phyloP scores from a whole-genome alignment of 1,140 invertebrate genomes.

The Zophobas morio region DNA sequence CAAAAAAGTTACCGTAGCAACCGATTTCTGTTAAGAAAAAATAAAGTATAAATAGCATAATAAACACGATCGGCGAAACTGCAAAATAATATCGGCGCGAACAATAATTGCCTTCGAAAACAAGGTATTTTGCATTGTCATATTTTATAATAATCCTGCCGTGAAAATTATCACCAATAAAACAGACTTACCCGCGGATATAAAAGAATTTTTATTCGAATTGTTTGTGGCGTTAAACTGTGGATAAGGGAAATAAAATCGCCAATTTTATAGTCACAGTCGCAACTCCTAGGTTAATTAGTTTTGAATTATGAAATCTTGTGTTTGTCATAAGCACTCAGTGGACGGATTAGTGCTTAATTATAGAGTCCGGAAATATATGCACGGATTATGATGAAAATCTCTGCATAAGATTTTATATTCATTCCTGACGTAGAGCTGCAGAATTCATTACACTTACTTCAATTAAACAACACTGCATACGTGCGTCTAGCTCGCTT shows the following conservation, averaged over 20 bases:
- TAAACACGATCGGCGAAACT: background rate
- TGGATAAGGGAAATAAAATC: conserved; percentile 31
- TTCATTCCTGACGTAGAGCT: no score
- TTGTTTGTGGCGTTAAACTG: conserved; percentile 37
- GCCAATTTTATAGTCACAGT: conserved; percentile 6
- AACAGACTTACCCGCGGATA: conserved; percentile 15
- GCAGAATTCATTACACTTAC: no score
- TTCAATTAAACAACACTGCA: no score
- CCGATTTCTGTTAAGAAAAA: background rate
- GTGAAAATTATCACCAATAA: conserved; percentile 37
- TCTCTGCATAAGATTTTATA: no score
- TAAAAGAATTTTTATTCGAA: conserved; percentile 42
- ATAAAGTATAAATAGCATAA: background rate
- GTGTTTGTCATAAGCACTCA: conserved; percentile 10
- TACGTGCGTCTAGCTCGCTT: no score
- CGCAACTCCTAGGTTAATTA: conserved; percentile 16
- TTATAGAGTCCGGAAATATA: background rate
- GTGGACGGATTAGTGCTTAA: conserved; percentile 28
- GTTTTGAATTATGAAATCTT: conserved; percentile 28
- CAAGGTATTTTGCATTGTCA: conserved; percentile 33
- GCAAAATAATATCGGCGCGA: background rate
- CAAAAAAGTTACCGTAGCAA: background rate
- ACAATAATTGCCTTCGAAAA: conserved; percentile 34
- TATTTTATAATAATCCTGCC: conserved; percentile 37
- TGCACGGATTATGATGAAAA: no score